phyloP scores from a whole-genome alignment of 1,140 invertebrate genomes.

The Laupala kohalensis region DNA sequence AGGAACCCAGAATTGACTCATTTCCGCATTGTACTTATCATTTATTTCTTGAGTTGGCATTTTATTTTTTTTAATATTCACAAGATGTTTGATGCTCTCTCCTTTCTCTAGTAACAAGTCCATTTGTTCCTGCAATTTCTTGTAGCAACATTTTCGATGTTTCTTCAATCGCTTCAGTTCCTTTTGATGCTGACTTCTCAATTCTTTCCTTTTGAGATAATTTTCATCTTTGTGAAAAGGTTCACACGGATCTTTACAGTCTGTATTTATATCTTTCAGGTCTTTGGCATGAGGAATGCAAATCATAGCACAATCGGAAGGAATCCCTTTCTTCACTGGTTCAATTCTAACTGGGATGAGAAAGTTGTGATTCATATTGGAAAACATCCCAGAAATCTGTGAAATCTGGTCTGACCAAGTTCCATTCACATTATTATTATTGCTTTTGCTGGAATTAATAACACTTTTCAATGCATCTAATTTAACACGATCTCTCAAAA shows the following conservation, averaged over 20 bases:
- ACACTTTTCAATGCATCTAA: constrained; percentile 27
- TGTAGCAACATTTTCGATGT: constrained; percentile 36
- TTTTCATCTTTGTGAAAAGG: constrained; percentile 41
- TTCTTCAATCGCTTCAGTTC: constrained; percentile 43
- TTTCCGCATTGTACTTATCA: constrained; percentile 39
- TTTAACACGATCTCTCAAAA: constrained; percentile 37
- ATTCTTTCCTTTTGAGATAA: constrained; percentile 36
- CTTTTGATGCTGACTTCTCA: constrained; percentile 40
- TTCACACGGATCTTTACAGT: constrained; percentile 36
- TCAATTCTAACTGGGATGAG: constrained; percentile 20
- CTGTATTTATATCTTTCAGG: no score
- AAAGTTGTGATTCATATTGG: constrained; percentile 8
- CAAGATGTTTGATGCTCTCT: background rate
- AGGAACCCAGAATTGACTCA: constrained; percentile 56
- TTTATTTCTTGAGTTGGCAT: constrained; percentile 27
- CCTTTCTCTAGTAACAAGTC: background rate
- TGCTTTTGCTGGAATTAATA: background rate
- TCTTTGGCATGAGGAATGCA: constrained; percentile 17
- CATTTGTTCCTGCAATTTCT: constrained; percentile 17
- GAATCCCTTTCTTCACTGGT: constrained; percentile 16
- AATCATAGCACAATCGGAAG: constrained; percentile 19
- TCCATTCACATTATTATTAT: background rate
- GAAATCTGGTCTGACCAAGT: background rate
- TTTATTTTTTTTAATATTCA: constrained; percentile 16
- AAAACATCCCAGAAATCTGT: background rate